Conservation (phyloP, 1,140 invertebrate species). For the Zaprionus africanus region DNA sequence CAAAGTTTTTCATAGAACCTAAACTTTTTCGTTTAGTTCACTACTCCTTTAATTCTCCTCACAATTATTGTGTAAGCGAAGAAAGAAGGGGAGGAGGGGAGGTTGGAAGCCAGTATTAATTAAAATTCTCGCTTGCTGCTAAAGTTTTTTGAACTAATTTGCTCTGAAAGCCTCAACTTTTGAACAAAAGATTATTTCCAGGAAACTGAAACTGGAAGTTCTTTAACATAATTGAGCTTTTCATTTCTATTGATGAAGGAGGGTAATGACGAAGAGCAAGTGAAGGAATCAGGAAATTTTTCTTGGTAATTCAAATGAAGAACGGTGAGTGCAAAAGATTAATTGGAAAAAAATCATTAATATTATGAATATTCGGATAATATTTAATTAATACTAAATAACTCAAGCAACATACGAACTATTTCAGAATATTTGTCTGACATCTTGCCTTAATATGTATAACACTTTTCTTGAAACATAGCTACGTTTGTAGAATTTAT, state of each 20-base stretch:
- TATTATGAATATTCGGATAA: too few relatives aligned
- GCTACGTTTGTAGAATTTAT: too few relatives aligned
- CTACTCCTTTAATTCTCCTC: not conserved
- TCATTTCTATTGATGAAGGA: not conserved
- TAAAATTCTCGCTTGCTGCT: not conserved
- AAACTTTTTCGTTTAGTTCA: not conserved
- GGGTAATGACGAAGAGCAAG: not conserved
- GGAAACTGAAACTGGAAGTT: not conserved
- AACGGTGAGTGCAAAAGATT: too few relatives aligned
- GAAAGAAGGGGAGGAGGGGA: too few relatives aligned
- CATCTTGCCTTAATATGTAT: too few relatives aligned
- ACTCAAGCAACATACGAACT: too few relatives aligned
- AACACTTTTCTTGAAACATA: too few relatives aligned
- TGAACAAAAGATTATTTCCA: not conserved
- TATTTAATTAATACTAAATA: too few relatives aligned
- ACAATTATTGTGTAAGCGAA: not conserved
- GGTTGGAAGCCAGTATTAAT: not conserved
- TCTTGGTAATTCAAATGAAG: not conserved
- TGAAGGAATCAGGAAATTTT: not conserved
- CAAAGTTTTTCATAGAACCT: conserved; percentile 14
- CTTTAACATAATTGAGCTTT: not conserved
- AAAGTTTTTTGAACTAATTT: conserved; percentile 47
- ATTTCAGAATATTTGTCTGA: too few relatives aligned
- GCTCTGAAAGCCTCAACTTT: conserved; percentile 7
- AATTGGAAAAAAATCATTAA: too few relatives aligned